These are phyloP conservation scores for Conus betulinus DNA, from an alignment of 1,140 invertebrate species.

Conservation along the genomic window DNA sequence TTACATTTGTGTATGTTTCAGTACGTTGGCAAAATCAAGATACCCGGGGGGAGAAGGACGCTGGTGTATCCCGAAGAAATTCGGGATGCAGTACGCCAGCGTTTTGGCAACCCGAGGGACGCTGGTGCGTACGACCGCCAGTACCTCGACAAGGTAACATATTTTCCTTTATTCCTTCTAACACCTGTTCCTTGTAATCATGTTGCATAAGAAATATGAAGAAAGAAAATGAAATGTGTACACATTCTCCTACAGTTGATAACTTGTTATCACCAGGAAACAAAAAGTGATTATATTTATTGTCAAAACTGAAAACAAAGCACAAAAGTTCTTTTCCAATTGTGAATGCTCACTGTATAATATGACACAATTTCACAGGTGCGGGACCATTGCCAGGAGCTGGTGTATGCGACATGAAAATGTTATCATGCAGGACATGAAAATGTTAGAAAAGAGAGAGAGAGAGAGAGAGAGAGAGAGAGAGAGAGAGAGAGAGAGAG, in stretches of 20 bases:
- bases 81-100: not conserved
- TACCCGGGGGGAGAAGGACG: not conserved
- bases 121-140: not conserved
- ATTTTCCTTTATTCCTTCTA: not conserved
- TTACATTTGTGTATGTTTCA: not conserved
- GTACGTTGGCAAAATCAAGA: not conserved
- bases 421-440: no score
- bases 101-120: not conserved
- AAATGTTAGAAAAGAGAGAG: no score
- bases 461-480: no score
- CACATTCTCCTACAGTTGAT: no score
- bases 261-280: no score
- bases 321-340: not conserved
- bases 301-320: not conserved
- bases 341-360: not conserved
- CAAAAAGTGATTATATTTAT: not conserved
- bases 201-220: not conserved
- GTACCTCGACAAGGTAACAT: constrained; percentile 2
- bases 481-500: not conserved
- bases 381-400: no score
- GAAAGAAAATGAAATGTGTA: not conserved
- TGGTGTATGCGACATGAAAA: no score
- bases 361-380: no score
- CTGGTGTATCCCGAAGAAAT: not conserved
- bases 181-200: not conserved